Conservation (phyloP, 2,797 vertebrate species). For the Loriculus beryllinus region DNA sequence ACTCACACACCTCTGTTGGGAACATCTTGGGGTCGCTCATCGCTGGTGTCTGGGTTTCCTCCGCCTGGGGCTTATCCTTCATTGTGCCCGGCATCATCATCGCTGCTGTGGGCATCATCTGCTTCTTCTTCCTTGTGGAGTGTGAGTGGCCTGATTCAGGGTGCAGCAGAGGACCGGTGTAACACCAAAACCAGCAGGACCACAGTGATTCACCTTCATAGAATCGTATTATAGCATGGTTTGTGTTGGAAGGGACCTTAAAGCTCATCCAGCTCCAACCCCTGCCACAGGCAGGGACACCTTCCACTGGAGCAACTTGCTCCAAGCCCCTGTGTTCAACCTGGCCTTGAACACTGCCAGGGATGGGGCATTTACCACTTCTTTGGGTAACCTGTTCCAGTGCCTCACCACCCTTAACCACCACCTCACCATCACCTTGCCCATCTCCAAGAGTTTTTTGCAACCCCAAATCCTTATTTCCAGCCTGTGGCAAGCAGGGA, state of each 20-base stretch:
- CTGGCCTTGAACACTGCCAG: background rate
- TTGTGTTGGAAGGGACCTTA: background rate
- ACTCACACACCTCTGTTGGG: constrained; percentile 96
- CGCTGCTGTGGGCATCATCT: constrained; percentile 80
- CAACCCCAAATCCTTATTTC: background rate
- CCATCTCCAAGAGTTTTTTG: background rate
- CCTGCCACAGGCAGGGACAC: background rate
- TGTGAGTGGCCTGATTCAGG: constrained; percentile 76
- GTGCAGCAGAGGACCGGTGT: rapidly evolving
- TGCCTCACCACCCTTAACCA: background rate
- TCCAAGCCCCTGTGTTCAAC: background rate
- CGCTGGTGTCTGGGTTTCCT: constrained; percentile 87
- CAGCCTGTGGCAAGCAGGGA: background rate
- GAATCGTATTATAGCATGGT: background rate
- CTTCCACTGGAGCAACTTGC: background rate
- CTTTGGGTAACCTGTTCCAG: background rate
- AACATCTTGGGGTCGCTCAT: constrained; percentile 97
- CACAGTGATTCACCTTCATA: background rate
- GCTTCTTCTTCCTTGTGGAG: constrained; percentile 96
- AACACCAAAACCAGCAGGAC: background rate
- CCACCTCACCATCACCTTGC: background rate
- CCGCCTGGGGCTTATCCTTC: constrained; percentile 91
- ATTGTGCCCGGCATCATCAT: constrained; percentile 91
- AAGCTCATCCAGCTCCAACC: background rate
- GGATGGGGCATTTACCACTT: background rate